Percentiles rank a stretch among this genome's conserved stretches.
Evolutionary conservation across 2,113 vertebrate species (phyloP).

Genomic region (Saiga tatarica): DNA sequence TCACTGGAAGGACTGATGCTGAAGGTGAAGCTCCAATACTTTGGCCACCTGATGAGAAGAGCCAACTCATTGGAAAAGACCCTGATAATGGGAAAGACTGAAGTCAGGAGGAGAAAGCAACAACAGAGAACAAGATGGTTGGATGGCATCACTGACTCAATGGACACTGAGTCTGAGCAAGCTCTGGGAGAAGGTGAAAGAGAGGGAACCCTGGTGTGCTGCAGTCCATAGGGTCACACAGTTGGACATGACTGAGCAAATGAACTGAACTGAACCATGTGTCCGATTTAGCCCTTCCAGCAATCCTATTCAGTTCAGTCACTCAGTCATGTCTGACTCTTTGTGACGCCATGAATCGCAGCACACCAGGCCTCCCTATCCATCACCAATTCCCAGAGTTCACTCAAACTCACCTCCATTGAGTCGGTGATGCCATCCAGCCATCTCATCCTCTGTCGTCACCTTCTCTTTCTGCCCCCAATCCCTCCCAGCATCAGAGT

Average conservation of each 20-base stretch:
- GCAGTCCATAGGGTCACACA: not conserved
- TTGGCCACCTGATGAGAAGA: not conserved
- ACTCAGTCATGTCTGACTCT: no score
- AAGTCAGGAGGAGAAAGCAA: not conserved
- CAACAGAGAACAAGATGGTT: not conserved
- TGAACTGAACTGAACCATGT: not conserved
- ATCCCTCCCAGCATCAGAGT: no score
- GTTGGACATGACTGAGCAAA: not conserved
- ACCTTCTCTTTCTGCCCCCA: no score
- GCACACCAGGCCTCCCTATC: no score
- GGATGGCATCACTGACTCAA: not conserved
- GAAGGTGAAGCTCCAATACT: not conserved
- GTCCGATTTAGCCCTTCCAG: not conserved
- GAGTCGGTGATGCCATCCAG: no score
- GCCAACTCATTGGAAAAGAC: not conserved
- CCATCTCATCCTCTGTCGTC: no score
- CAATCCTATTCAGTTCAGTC: not conserved
- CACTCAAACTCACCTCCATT: no score
- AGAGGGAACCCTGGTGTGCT: not conserved
- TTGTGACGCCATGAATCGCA: no score
- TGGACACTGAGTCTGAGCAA: not conserved
- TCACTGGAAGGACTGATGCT: not conserved
- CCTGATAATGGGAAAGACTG: not conserved
- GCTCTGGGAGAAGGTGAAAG: not conserved
- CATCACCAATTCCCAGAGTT: no score